Evolutionary conservation across 2,797 vertebrate genomes (phyloP), one percentile per base, ranked within the genome.

Genomic region (Sphaeramia orbicularis): DNA sequence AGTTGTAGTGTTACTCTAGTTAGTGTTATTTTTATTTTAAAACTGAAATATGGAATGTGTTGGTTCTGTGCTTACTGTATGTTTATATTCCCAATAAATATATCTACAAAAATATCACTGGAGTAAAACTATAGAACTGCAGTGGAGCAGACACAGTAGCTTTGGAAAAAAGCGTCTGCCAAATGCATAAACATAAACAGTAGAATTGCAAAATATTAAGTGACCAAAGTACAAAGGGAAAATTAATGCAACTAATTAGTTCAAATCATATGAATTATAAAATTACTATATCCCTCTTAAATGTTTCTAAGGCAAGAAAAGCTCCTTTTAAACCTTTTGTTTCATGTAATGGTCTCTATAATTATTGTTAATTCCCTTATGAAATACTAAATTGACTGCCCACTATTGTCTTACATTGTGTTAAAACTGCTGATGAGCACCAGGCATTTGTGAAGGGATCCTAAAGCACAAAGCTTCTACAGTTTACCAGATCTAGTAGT

Each of bases 231-330:
- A 62, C 38, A 62, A 66, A 59, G 7, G 12, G 18, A 43, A 64
- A 52, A 42, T 40, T 1, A 42, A 56, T 19, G 10, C 4, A 27
- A n/a, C 41, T 18, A 19, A 65, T 27, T 27, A 27, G 55, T 36
- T 27, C 62, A 45, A 1, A 47, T 36, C 42, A 59, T 15, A 61
- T 54, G 43, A 74, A 55, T 68, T 62, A 62, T 30, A 7, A 21
- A 53, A 66, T 74, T 49, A 65, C 69, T 9, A 19, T 59, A 56
- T 60, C 6, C 32, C 21, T 43, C 16, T 40, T 47, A 43, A 53
- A 65, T 52, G 49, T 70, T 45, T 73, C 61, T 35, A 30, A 51
- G 69, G 69, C 40, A 58, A 49, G 16, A 67, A 49, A 72, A 60
- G 45, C 48, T 49, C 18, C 24, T 69, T 65, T 62, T 58, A 63